Evolutionary conservation across 2,113 vertebrate species (phyloP).

Genomic region (Oreochromis aureus): DNA sequence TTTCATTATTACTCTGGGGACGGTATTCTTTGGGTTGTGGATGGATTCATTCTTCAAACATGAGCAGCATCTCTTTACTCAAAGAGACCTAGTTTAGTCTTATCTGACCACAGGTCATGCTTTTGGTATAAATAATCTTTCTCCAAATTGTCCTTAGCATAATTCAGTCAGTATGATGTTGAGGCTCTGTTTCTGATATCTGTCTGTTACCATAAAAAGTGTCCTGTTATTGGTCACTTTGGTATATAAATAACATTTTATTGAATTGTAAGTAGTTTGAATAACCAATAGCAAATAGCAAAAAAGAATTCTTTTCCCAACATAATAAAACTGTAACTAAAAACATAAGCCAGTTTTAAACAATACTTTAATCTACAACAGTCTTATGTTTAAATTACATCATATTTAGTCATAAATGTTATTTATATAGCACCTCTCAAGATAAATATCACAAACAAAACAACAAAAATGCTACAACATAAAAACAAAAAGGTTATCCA

Average conservation of each 20-base stretch:
- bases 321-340: background rate
- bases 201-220: background rate
- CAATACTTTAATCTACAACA: background rate
- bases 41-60: background rate
- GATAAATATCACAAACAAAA: background rate
- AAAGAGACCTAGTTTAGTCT: background rate
- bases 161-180: background rate
- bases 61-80: background rate
- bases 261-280: background rate
- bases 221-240: background rate
- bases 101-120: background rate
- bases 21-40: background rate
- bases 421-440: background rate
- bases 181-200: background rate
- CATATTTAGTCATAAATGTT: background rate
- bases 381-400: background rate
- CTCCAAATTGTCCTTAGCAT: rapidly evolving
- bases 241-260: background rate
- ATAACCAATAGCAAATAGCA: background rate
- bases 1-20: background rate
- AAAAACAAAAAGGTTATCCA: background rate
- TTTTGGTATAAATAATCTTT: background rate
- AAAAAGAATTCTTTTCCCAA: background rate
- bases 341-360: background rate
- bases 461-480: background rate